Conservation (phyloP, 2,888 invertebrate species). For the Heliothis peltigera region DNA sequence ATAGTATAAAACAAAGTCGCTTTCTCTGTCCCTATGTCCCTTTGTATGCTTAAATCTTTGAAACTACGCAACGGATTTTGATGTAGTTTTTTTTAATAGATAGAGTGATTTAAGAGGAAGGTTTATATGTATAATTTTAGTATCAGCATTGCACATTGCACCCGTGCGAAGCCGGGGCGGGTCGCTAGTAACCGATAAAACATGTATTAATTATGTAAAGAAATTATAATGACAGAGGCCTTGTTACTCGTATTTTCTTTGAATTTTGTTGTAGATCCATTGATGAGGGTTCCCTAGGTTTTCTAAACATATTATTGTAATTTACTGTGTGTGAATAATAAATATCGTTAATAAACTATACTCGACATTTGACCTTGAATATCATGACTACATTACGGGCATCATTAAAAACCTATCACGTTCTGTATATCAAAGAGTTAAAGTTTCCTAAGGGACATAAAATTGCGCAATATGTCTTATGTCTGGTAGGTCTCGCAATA, state of each 20-base stretch:
- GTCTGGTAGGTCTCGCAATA: too few species aligned
- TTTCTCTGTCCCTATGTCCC: too few species aligned
- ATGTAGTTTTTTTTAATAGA: too few species aligned
- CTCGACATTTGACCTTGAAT: neutral
- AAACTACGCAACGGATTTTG: too few species aligned
- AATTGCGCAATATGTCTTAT: neutral
- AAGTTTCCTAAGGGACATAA: neutral
- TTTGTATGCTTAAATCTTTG: too few species aligned
- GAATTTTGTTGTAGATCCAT: neutral
- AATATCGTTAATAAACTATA: neutral
- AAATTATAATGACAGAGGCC: neutral
- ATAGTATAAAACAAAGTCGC: too few species aligned
- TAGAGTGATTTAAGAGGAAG: too few species aligned
- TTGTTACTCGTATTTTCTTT: neutral
- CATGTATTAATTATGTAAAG: neutral
- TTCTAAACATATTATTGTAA: too few species aligned
- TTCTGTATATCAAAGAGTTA: conserved; percentile 15
- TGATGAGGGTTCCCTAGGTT: too few species aligned
- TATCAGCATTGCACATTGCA: too few species aligned
- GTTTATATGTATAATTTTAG: neutral
- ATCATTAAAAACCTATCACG: conserved; percentile 48
- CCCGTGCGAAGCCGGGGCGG: too few species aligned
- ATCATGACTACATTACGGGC: conserved; percentile 21
- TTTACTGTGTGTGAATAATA: neutral
- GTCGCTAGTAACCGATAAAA: too few species aligned